These are phyloP conservation scores for Cliona cf. orientalis DNA, from an alignment of 37 sponge, comb jelly and placozoan genomes.

Conservation along the genomic window DNA sequence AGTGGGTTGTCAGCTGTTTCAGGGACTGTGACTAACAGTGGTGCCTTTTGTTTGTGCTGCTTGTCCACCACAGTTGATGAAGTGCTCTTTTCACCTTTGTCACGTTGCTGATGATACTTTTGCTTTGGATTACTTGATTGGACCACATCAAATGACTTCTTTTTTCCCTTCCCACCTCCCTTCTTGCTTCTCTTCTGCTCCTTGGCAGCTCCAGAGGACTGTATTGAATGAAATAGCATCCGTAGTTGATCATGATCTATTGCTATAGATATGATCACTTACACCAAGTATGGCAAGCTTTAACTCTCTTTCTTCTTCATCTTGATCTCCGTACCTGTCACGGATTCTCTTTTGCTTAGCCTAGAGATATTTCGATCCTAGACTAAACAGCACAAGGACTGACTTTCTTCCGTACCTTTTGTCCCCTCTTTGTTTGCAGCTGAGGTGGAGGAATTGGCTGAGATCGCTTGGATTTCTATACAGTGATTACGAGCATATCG, in stretches of 20 bases:
- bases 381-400: not conserved
- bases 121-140: slow-evolving; percentile 69
- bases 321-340: slow-evolving; percentile 92
- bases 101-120: slow-evolving; percentile 58
- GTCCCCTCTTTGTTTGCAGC: slow-evolving; percentile 69
- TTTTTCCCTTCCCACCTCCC: slow-evolving; percentile 62
- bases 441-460: not conserved
- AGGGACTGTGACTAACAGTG: slow-evolving; percentile 15
- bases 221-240: not conserved
- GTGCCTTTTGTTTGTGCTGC: slow-evolving; percentile 51
- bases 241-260: too few species aligned
- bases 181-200: slow-evolving; percentile 5
- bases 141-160: slow-evolving; percentile 24
- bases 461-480: slow-evolving; percentile 8
- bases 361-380: slow-evolving; percentile 19
- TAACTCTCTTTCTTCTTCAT: slow-evolving; percentile 75
- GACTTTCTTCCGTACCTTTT: slow-evolving; percentile 57
- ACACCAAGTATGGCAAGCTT: slow-evolving; percentile 17
- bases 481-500: not conserved
- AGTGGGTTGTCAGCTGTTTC: not conserved
- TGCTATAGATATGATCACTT: not conserved
- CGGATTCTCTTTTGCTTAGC: slow-evolving; percentile 79
- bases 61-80: slow-evolving; percentile 17
- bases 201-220: slow-evolving; percentile 66
- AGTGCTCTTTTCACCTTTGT: slow-evolving; percentile 9